Evolutionary conservation across 2,888 invertebrate genomes (phyloP), one percentile per base, ranked within the genome.

Genomic region (Harpalus rufipes): DNA sequence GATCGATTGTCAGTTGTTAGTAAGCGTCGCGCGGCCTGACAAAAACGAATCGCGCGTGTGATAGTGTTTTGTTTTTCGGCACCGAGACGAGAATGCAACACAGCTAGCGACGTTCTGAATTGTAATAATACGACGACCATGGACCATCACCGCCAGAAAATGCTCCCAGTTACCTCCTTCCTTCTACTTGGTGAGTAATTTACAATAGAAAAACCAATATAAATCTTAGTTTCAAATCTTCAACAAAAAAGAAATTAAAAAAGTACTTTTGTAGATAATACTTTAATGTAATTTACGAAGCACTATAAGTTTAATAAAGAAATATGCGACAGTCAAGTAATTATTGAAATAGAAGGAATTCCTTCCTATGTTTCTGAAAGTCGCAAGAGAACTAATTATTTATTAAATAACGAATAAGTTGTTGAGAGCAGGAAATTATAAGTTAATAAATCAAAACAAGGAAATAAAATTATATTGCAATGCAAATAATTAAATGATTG

Each of bases 91-190:
- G 44, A 51, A 82, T 82, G 82, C 58, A 58, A 68, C 72, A 25
- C 68, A 68, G 82, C 68, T 82, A 82, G 82, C 82, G 16, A 41
- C 68, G 39, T 14, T 21, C 21, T 21, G 41, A 63, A 81, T 63
- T 18, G 65, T 81, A 18, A 81, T 18, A 81, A 65, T 18, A 81
- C 41, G 65, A 65, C 41, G 44, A 14, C 58, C 14, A 74, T 74
- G 72, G 14, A 44, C 44, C 18, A 44, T 0, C 18, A 74, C 5
- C 8, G 1, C 41, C 72, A 41, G 4, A 74, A 41, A 8, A 74
- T 74, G 72, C 10, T 44, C 41, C 8, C 6, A 10, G 12, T 2
- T 5, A 0, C 32, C 25, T 56, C 58, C 18, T 72, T 8, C 39
- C 18, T 72, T n/a, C 25, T 82, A n/a, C n/a, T 68, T 18, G 82